Evolutionary conservation across 2,113 vertebrate species (phyloP), one percentile per base, ranked within the genome.

Genomic region (Muntiacus muntjak): DNA sequence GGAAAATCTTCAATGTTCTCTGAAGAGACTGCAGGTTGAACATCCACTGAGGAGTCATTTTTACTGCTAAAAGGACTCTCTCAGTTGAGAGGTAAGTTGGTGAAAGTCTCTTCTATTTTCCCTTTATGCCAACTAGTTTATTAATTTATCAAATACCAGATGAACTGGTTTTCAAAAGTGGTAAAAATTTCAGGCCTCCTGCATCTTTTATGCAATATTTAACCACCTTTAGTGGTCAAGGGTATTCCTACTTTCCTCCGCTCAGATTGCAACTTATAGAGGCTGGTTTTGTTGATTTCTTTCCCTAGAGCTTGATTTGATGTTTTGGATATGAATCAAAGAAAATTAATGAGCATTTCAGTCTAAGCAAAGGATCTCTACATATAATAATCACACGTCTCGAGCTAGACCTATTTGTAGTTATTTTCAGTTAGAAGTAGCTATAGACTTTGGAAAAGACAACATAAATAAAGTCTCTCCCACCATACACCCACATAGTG

Each of bases 301-400:
- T 74, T 4, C n/a, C 4, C 30, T n/a, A 47, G 14, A 86, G 28
- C 13, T 89, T 96, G n/a, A 79, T 91, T 95, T 96, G n/a, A 81
- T 87, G 84, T 88, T 86, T 91, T 64, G 43, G 23, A 88, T 92
- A 64, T 60, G 7, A 82, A 94, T 97, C 67, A 92, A 95, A 86
- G 79, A 62, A 86, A 86, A 93, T 85, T 54, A 95, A 81, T 89
- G 45, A 81, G 67, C 1, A 1, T 52, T 96, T 88, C 15, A 78
- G 21, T 92, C 50, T 94, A 86, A 79, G 12, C 40, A 92, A 84
- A 14, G 30, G 74, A 84, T 36, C 9, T 45, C 26, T 58, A 82
- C 3, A 62, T 58, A 13, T 76, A 95, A 89, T 58, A 93, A 84
- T 82, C 36, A 87, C 5, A 85, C 36, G 14, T 81, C 16, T 94